These are phyloP conservation scores for Linyphia triangularis DNA, from an alignment of 2,888 invertebrate species.

Conservation along the genomic window DNA sequence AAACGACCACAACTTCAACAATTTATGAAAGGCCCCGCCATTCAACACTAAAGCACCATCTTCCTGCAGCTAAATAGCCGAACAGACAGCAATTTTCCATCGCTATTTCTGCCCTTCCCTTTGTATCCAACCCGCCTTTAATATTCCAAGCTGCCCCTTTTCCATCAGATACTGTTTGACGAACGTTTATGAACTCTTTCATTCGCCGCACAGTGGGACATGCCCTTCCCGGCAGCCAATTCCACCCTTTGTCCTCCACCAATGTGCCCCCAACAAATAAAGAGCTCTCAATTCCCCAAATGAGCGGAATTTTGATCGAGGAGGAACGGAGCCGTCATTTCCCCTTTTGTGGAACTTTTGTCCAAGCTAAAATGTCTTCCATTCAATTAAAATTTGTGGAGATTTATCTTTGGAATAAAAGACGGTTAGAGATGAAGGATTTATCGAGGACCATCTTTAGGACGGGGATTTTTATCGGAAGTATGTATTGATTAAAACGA, in stretches of 20 bases:
- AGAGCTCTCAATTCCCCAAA: neutral
- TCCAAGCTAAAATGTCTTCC: neutral
- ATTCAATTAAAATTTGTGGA: slow-evolving; percentile 42
- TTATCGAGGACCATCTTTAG: neutral
- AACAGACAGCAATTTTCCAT: slow-evolving; percentile 49
- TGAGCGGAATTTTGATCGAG: neutral
- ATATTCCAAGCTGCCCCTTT: slow-evolving; percentile 25
- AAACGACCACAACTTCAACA: neutral
- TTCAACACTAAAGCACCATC: slow-evolving; percentile 10
- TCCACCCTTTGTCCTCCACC: neutral
- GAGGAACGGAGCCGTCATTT: neutral
- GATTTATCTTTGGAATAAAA: neutral
- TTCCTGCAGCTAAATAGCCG: slow-evolving; percentile 41
- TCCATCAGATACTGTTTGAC: slow-evolving; percentile 62
- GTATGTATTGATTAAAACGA: too few relatives aligned
- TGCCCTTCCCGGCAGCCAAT: slow-evolving; percentile 1
- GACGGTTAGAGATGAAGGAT: neutral
- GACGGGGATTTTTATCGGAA: neutral
- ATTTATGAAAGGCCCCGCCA: slow-evolving; percentile 36
- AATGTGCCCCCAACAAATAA: neutral
- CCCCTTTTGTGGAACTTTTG: slow-evolving; percentile 30
- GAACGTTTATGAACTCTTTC: slow-evolving; percentile 60
- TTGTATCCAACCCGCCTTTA: slow-evolving; percentile 22
- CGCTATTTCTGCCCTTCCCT: slow-evolving; percentile 31
- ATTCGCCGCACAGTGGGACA: slow-evolving; percentile 28